Percentiles rank a stretch among this genome's conserved stretches.
Evolutionary conservation across 1,140 invertebrate genomes (phyloP).

Genomic region (Dreissena polymorpha): DNA sequence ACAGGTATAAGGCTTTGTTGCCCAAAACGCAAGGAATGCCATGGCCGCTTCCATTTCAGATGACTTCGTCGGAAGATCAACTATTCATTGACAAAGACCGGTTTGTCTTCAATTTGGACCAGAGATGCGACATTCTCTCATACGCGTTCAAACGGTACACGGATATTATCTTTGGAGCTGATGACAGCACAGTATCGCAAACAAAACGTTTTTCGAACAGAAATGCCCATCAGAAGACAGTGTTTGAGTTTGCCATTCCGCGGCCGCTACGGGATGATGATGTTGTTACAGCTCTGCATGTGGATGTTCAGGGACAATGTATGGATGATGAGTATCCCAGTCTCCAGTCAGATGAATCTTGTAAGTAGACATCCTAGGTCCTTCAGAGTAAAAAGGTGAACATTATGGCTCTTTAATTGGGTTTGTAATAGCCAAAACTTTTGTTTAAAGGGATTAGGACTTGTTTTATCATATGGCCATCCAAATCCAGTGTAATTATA

Average conservation of each 20-base stretch:
- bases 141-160: slow-evolving; percentile 63
- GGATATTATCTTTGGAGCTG: slow-evolving; percentile 59
- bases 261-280: too few species aligned
- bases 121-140: slow-evolving; percentile 59
- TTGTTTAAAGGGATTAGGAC: background rate
- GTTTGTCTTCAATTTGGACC: background rate
- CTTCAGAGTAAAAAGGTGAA: background rate
- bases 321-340: slow-evolving; percentile 63
- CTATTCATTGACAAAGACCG: slow-evolving; percentile 21
- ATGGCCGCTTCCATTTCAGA: slow-evolving; percentile 41
- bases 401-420: background rate
- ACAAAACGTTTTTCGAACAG: background rate
- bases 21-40: slow-evolving; percentile 6
- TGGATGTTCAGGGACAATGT: slow-evolving; percentile 9
- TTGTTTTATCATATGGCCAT: background rate
- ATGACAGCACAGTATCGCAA: slow-evolving; percentile 41
- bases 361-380: slow-evolving; percentile 61
- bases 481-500: background rate
- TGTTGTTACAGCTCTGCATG: slow-evolving; percentile 15
- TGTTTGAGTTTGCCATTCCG: background rate
- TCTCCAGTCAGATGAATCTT: slow-evolving; percentile 72
- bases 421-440: background rate
- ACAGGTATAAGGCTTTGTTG: background rate
- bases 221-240: background rate
- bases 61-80: slow-evolving; percentile 35